A percentile compares a stretch with the other conserved stretches of the same genome.
Conservation (phyloP, 1,140 invertebrate species). For the Bombus picipes region DNA sequence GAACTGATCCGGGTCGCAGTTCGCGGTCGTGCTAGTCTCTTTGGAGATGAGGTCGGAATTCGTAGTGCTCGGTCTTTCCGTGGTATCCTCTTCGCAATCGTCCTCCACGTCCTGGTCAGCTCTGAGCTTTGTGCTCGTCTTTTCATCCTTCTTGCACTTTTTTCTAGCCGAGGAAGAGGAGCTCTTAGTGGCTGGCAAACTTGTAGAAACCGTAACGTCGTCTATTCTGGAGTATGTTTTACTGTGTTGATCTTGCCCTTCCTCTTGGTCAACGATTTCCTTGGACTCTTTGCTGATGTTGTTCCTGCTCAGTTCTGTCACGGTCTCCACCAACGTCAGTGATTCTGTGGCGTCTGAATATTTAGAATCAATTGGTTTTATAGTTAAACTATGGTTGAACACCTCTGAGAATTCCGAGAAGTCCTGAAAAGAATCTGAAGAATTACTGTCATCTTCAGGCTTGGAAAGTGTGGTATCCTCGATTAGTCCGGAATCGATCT, state of each 20-base stretch:
- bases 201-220: not conserved
- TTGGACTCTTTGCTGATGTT: not conserved
- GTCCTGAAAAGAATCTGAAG: not conserved
- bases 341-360: not conserved
- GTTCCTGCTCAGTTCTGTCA: not conserved
- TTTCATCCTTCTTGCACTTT: not conserved
- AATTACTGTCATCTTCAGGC: not conserved
- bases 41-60: not conserved
- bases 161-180: fast-evolving
- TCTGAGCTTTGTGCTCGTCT: not conserved
- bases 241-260: not conserved
- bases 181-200: not conserved
- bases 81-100: not conserved
- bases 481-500: conserved; percentile 62
- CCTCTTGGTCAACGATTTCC: not conserved
- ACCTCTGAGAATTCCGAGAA: not conserved
- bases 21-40: too few relatives aligned
- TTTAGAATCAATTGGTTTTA: not conserved
- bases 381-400: not conserved
- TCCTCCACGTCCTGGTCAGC: not conserved
- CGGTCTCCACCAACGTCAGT: not conserved
- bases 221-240: not conserved
- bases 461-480: not conserved
- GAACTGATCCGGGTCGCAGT: conserved; percentile 75
- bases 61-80: not conserved